Evolutionary conservation across 2,797 vertebrate species (phyloP).

Genomic region (Hypotaenidia okinawae): DNA sequence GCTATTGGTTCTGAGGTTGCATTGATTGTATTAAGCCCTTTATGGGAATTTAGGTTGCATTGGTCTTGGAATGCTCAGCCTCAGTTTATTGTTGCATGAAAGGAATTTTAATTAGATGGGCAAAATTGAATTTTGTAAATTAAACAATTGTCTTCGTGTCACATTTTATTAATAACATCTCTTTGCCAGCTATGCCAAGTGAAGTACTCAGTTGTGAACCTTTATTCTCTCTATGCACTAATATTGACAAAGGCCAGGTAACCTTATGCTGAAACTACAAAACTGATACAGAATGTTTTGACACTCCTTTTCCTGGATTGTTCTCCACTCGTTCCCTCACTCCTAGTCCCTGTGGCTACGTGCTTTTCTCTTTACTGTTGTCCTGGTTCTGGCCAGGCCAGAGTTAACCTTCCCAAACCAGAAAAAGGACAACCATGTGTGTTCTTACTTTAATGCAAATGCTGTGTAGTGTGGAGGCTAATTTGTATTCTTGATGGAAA

Average conservation of each 20-base stretch:
- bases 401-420: too few species aligned
- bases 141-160: neutral
- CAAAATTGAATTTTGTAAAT: neutral
- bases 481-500: neutral
- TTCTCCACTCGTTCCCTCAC: neutral
- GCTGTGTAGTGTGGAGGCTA: neutral
- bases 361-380: neutral
- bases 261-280: neutral
- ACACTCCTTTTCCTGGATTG: neutral
- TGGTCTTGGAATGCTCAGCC: neutral
- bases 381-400: too few species aligned
- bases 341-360: neutral
- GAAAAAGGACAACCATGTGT: neutral
- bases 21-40: neutral
- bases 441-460: neutral
- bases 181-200: neutral
- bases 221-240: neutral
- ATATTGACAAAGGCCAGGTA: neutral
- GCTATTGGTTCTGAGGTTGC: neutral
- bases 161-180: neutral
- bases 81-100: neutral
- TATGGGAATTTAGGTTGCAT: neutral
- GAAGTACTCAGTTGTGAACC: neutral
- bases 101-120: neutral
- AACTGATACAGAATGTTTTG: neutral